Evolutionary conservation across 2,797 vertebrate species (phyloP), one percentile per base, ranked within the genome.

Genomic region (Gymnothorax javanicus): DNA sequence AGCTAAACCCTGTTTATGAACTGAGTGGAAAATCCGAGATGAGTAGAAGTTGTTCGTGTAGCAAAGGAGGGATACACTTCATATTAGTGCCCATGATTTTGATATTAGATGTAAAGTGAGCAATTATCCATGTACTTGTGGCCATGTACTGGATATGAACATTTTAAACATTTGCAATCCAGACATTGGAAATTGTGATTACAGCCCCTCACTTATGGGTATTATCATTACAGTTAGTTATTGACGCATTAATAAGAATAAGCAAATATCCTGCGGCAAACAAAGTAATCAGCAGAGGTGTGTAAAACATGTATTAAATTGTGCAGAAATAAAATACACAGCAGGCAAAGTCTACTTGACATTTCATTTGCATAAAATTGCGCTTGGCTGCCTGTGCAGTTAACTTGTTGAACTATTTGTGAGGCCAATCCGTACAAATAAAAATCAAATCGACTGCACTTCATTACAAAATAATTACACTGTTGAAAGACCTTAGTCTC

Each of bases 381-480:
- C 4, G 3, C 69, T 12, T 73, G 69, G 27, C 25, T 15, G 27
- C 69, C 69, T 27, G 69, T 73, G 25, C 69, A 13, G 9, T 73
- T 73, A 73, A 33, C 8, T 15, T 73, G 25, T 73, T 73, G 69
- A 73, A 73, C 69, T 73, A 27, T 73, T 33, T 73, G 27, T 12
- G 12, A 27, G 69, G 69, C 11, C 69, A 73, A 73, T 43, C 25
- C 33, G 69, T 73, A 43, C 69, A 73, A 73, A 73, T 73, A 73
- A 73, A 43, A 73, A 73, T 73, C 69, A 33, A 73, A 73, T 13
- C 33, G 69, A 27, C 11, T 27, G 27, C 69, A 27, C 9, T 27
- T 73, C 69, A 73, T 73, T 73, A 73, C 69, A 73, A 33, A 73
- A 73, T 73, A 73, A 73, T 73, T 43, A 73, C 69, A 27, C 27